Evolutionary conservation across 2,888 invertebrate species (phyloP), one percentile per base, ranked within the genome.

Genomic region (Beris chalybata): DNA sequence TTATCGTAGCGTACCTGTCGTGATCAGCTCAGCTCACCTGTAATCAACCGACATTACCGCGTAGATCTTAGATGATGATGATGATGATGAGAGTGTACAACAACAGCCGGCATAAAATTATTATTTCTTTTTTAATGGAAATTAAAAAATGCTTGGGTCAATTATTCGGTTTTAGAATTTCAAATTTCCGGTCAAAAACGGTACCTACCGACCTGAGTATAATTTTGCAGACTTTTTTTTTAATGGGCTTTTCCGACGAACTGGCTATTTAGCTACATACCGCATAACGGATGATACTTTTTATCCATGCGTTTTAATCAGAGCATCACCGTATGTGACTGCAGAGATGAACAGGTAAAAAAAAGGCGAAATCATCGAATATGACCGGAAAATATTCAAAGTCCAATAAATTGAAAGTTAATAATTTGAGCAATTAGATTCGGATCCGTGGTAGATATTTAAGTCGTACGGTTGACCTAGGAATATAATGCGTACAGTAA

Each of bases 181-280:
- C 13, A 11, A 43, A 43, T 56, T 56, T 56, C 56, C 56, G 56
- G 56, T 43, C 22, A 15, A 15, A 54, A 54, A 54, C 54, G 54
- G 54, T 54, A 54, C 12, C n/a, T 54, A 54, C 12, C n/a, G 6
- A 11, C 9, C 7, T 31, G 32, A 2, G 31, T n/a, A 13, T 32
- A 32, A 54, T 54, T 54, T 54, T 29, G 54, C 54, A 29, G 15
- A 15, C 15, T 50, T 22, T 54, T 9, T 54, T 32, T 29, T 12
- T 11, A 29, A 32, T 31, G 54, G 31, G 1, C 29, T 52, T 52
- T 31, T 54, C 54, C 15, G 52, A 52, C 22, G 22, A 22, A 22
- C 22, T 22, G 22, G 2, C 22, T 22, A 22, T 22, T 22, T 22
- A 38, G 5, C 1, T 38, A 38, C 38, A 38, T 38, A 54, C 11